Conservation (phyloP, 2,797 vertebrate genomes). For the Remorina albescens region DNA sequence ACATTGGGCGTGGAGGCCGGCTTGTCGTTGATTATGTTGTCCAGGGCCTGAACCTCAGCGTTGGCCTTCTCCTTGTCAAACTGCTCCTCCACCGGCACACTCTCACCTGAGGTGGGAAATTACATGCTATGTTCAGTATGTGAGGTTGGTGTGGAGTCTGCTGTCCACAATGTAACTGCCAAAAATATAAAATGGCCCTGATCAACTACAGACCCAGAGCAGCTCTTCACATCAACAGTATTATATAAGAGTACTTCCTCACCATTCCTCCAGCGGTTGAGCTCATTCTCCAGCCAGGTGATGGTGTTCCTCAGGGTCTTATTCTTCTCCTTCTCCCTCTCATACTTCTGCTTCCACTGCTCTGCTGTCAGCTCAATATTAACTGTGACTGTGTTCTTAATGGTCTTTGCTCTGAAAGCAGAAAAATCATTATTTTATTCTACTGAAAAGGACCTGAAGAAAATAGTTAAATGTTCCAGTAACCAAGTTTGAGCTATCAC, state of each 20-base stretch:
- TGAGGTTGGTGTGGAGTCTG: no score
- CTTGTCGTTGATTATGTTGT: constrained; percentile 94
- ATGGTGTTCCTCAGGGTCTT: constrained; percentile 93
- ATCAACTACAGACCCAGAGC: neutral
- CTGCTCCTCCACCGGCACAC: constrained; percentile 93
- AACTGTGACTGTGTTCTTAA: constrained; percentile 98
- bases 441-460: neutral
- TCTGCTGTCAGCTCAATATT: constrained; percentile 97
- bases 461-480: neutral
- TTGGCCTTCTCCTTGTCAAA: constrained; percentile 98
- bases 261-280: constrained; percentile 97
- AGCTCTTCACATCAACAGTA: neutral
- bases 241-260: constrained; percentile 45
- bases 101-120: constrained; percentile 87
- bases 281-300: constrained; percentile 96
- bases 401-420: constrained; percentile 93
- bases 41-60: constrained; percentile 90
- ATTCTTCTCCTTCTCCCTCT: constrained; percentile 95
- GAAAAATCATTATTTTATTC: neutral
- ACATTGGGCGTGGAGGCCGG: constrained; percentile 89
- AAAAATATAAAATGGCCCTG: neutral
- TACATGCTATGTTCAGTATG: neutral
- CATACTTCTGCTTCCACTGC: constrained; percentile 99
- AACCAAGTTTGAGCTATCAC: neutral
- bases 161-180: neutral